phyloP scores from a whole-genome alignment of 2,113 vertebrate species.

The Potamarius usumacintae region DNA sequence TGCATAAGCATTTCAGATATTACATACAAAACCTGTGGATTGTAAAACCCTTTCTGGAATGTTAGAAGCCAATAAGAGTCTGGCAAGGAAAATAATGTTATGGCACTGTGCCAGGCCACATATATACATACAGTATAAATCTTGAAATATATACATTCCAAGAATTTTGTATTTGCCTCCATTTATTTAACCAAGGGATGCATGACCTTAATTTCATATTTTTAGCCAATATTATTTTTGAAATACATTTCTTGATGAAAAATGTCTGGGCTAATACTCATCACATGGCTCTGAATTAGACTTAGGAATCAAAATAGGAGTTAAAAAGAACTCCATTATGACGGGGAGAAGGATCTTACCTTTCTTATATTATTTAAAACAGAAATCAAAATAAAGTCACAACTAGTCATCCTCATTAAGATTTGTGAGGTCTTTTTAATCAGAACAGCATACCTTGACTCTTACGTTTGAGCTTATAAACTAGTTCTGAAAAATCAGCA shows the following conservation, averaged over 20 bases:
- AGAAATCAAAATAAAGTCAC: neutral
- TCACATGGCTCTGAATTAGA: neutral
- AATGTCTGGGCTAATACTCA: constrained; percentile 7
- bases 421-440: neutral
- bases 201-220: constrained; percentile 21
- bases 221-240: neutral
- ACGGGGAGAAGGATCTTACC: neutral
- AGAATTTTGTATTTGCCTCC: constrained; percentile 53
- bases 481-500: neutral
- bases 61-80: neutral
- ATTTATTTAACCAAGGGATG: constrained; percentile 51
- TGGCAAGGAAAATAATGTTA: constrained; percentile 14
- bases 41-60: neutral
- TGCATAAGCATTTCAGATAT: neutral
- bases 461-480: neutral
- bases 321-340: neutral
- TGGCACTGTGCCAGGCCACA: constrained; percentile 47
- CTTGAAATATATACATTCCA: constrained; percentile 43
- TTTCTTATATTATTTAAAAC: neutral
- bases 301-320: neutral
- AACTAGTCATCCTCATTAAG: neutral
- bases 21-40: neutral
- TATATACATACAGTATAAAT: constrained; percentile 61
- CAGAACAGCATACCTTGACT: neutral
- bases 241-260: constrained; percentile 3